These are phyloP conservation scores for Perdita meconis DNA, from an alignment of 2,888 invertebrate species.

Conservation along the genomic window DNA sequence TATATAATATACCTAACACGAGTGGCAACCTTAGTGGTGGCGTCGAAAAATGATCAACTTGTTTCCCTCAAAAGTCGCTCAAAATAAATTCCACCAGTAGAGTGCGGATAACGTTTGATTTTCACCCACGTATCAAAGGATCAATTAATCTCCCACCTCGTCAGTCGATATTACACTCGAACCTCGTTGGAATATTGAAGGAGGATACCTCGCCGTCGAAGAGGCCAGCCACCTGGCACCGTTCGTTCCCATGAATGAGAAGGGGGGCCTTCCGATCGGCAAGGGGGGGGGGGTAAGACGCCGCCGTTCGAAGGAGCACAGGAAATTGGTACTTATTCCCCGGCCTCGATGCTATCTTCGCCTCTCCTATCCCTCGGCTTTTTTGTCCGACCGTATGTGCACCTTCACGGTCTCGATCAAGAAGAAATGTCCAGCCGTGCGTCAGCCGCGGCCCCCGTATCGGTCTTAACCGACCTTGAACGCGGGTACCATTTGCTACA, in stretches of 20 bases:
- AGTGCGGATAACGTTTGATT: too few relatives aligned
- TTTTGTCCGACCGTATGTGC: slow-evolving; percentile 37
- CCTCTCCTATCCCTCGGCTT: slow-evolving; percentile 24
- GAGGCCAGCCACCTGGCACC: slow-evolving; percentile 34
- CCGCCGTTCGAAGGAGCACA: slow-evolving; percentile 34
- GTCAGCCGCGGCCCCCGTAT: slow-evolving; percentile 46
- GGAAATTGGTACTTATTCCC: slow-evolving; percentile 63
- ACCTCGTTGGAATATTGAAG: not conserved
- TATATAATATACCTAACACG: too few relatives aligned
- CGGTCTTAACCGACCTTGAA: slow-evolving; percentile 49
- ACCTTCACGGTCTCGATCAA: slow-evolving; percentile 46
- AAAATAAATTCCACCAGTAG: too few relatives aligned
- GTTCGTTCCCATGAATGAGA: slow-evolving; percentile 54
- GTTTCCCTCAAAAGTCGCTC: too few relatives aligned
- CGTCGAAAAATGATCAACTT: too few relatives aligned
- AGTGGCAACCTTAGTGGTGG: too few relatives aligned
- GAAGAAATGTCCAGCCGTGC: slow-evolving; percentile 46
- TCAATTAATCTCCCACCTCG: too few relatives aligned
- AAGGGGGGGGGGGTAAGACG: too few relatives aligned
- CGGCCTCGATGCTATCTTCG: slow-evolving; percentile 58
- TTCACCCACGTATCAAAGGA: too few relatives aligned
- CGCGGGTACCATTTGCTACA: slow-evolving; percentile 48
- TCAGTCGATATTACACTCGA: too few relatives aligned
- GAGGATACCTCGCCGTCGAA: not conserved
- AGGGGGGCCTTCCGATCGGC: slow-evolving; percentile 28